These are phyloP conservation scores for Hycleus cichorii DNA, from an alignment of 1,140 invertebrate species.

Conservation along the genomic window DNA sequence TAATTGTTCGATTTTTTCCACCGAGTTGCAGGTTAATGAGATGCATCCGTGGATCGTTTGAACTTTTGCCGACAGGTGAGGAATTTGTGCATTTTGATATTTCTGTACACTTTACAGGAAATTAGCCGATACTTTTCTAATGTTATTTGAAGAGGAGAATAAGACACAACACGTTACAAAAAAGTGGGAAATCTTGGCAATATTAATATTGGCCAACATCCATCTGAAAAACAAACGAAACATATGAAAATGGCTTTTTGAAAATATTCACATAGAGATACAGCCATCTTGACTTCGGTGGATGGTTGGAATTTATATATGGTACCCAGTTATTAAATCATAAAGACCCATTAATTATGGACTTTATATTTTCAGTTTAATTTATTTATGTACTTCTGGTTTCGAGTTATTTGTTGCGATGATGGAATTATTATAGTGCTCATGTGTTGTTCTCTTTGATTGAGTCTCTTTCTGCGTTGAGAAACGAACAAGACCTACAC, in stretches of 20 bases:
- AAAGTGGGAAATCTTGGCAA: not conserved
- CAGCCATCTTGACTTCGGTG: conserved; percentile 19
- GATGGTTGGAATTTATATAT: conserved; percentile 20
- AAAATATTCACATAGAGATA: not conserved
- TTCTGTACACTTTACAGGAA: conserved; percentile 11
- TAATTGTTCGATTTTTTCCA: too few relatives aligned
- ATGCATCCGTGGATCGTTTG: conserved; percentile 20
- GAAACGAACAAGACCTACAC: too few relatives aligned
- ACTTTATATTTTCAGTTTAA: conserved; percentile 18
- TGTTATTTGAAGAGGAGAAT: too few relatives aligned
- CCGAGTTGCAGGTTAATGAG: conserved; percentile 21
- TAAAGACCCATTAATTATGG: conserved; percentile 25
- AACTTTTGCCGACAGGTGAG: conserved; percentile 24
- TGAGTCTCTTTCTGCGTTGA: too few relatives aligned
- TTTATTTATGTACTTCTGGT: conserved; percentile 18
- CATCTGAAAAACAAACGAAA: conserved; percentile 17
- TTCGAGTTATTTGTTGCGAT: conserved; percentile 16
- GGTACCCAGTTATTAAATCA: conserved; percentile 28
- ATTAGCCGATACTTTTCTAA: not conserved
- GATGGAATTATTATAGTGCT: conserved; percentile 14
- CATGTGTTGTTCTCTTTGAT: too few relatives aligned
- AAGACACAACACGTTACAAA: not conserved
- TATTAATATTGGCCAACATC: conserved; percentile 17
- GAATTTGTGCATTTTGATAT: conserved; percentile 16
- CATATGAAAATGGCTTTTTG: not conserved